Base-by-base conservation (phyloP, 2,888 invertebrate species). In the Tachystola acroxantha region DNA sequence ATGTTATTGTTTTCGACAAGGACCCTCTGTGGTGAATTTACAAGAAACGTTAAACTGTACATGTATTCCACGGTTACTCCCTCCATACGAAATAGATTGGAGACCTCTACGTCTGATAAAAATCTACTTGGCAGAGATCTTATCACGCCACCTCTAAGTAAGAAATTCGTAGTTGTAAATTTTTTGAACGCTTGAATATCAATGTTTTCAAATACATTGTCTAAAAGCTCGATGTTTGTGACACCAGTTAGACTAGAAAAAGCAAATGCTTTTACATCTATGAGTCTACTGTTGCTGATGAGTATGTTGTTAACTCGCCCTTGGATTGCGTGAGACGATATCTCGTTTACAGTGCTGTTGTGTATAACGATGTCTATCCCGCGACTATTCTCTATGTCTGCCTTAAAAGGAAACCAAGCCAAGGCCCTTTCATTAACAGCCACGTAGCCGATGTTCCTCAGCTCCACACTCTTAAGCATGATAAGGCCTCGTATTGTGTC, bases 151-250 rank as follows among this genome's bases (percentile, higher is more conserved):
- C 92, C 91, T 27, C 88, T 85, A 34, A 95, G 70, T 46, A 89
- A 80, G 45, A 95, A 88, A 47, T 89, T 89, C 22, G 89, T 88
- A 0, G 92, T 90, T 14, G 91, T 89, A 60, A 95, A 94, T 72
- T 94, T 94, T 59, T 94, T 95, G 57, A 95, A 94, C 1, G 94
- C 90, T 74, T 94, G 91, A 26, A 89, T 88, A 48, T 92, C 91
- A 31, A 94, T 88, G 32, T 80, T 88, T 27, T 88, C 81, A 29
- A 93, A 85, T 2, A 67, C 65, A 38, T 91, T 91, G 51, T 91
- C 88, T 20, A 80, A 84, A 45, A 95, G 77, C 46, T 89, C 89
- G 39, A 95, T 86, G 34, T 85, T 89, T 50, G 91, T 89, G 33
- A 90, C 89, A 50, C 90, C 90, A 31, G 88, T 84, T 28, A 94